phyloP scores from a whole-genome alignment of 2,888 invertebrate species.

The Mythimna pallens region DNA sequence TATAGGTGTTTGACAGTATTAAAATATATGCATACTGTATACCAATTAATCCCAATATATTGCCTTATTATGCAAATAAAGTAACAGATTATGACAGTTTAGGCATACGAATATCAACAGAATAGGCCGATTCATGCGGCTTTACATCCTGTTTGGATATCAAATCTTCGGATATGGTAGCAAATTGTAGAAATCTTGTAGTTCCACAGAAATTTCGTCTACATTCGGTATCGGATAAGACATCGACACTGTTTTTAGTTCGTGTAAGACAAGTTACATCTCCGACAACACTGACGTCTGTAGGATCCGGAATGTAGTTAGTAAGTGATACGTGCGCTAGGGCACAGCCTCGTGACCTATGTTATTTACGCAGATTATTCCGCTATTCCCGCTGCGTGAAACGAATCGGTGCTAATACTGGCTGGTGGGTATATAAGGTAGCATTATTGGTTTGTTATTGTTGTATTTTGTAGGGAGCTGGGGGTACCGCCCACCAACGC shows the following conservation, averaged over 20 bases:
- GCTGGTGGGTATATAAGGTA: slow-evolving; percentile 55
- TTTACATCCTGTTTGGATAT: slow-evolving; percentile 41
- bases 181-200: slow-evolving; percentile 17
- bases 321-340: slow-evolving; percentile 49
- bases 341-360: slow-evolving; percentile 53
- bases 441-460: slow-evolving; percentile 67
- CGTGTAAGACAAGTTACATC: slow-evolving; percentile 15
- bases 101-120: slow-evolving; percentile 47
- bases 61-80: slow-evolving; percentile 62
- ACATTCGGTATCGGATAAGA: not conserved
- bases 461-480: slow-evolving; percentile 62
- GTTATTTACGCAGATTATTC: slow-evolving; percentile 62
- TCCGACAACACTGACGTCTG: slow-evolving; percentile 31
- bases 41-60: slow-evolving; percentile 63
- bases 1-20: slow-evolving; percentile 60
- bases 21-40: slow-evolving; percentile 52
- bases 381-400: slow-evolving; percentile 56
- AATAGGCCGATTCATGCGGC: slow-evolving; percentile 46
- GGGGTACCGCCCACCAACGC: slow-evolving; percentile 73
- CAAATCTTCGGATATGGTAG: slow-evolving; percentile 22
- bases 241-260: slow-evolving; percentile 10
- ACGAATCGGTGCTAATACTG: slow-evolving; percentile 55
- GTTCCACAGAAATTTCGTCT: not conserved
- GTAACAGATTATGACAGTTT: slow-evolving; percentile 55
- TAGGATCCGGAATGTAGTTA: slow-evolving; percentile 49